Evolutionary conservation across 2,113 vertebrate species (phyloP).

Genomic region (Callionymus lyra): DNA sequence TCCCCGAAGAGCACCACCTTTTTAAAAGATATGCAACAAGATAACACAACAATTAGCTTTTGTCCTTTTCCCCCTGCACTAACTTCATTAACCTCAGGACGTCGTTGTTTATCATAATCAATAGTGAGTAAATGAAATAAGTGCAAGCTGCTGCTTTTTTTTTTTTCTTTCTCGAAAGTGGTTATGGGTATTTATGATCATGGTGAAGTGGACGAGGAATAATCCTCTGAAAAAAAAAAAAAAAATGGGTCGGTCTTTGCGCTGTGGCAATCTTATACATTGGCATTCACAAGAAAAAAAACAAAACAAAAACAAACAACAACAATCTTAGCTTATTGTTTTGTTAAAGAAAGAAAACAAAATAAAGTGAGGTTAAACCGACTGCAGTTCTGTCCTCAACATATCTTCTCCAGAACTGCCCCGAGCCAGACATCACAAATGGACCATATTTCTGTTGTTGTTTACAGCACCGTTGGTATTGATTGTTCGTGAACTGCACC

Average conservation of each 20-base stretch:
- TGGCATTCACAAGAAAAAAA: conserved; percentile 53
- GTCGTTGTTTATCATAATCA: conserved; percentile 51
- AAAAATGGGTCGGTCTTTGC: conserved; percentile 37
- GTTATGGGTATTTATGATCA: conserved; percentile 32
- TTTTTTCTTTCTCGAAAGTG: conserved; percentile 41
- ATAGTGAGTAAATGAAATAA: conserved; percentile 60
- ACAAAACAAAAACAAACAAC: conserved; percentile 7
- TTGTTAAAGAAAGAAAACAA: conserved; percentile 39
- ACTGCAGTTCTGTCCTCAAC: conserved; percentile 1
- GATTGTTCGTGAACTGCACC: no score
- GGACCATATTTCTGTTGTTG: neutral
- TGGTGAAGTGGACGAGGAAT: conserved; percentile 15
- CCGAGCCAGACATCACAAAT: conserved; percentile 2
- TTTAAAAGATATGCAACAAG: conserved; percentile 47
- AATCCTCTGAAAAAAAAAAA: conserved; percentile 10
- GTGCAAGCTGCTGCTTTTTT: conserved; percentile 67
- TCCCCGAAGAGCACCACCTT: conserved; percentile 34
- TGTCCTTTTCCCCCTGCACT: conserved; percentile 24
- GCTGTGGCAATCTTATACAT: conserved; percentile 53
- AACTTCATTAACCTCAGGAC: conserved; percentile 51
- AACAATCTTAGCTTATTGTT: conserved; percentile 61
- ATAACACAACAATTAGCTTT: conserved; percentile 48
- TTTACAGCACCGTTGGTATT: no score
- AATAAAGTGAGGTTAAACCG: conserved; percentile 17
- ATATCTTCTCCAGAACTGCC: conserved; percentile 31